These are phyloP conservation scores for Pygmarrhopalites habei DNA, from an alignment of 1,140 invertebrate species.

Conservation along the genomic window DNA sequence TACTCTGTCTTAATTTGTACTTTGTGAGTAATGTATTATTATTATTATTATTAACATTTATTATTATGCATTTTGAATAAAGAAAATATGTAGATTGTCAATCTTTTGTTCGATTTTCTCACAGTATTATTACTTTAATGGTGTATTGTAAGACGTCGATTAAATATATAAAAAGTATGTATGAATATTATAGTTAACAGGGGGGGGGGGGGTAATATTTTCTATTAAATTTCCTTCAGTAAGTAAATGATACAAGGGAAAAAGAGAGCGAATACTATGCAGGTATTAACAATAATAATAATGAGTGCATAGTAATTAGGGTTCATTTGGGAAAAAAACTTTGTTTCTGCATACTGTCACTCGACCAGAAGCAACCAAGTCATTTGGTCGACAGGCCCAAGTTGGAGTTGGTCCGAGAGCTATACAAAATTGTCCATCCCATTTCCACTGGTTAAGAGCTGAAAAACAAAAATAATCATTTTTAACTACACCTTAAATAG, in stretches of 20 bases:
- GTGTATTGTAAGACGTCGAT: too few species aligned
- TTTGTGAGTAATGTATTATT: neutral
- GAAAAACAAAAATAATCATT: constrained; percentile 23
- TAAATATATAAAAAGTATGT: too few species aligned
- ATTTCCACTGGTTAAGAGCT: constrained; percentile 30
- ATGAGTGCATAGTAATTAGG: neutral
- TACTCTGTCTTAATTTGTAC: neutral
- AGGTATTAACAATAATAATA: too few species aligned
- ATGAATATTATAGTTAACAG: too few species aligned
- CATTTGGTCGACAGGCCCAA: constrained; percentile 33
- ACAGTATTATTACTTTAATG: too few species aligned
- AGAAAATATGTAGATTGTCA: too few species aligned
- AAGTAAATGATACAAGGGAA: too few species aligned
- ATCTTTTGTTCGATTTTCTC: too few species aligned
- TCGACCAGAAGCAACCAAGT: constrained; percentile 27
- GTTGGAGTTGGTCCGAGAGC: constrained; percentile 29
- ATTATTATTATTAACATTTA: neutral
- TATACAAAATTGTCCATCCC: constrained; percentile 30
- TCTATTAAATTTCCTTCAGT: too few species aligned
- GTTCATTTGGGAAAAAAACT: constrained; percentile 17
- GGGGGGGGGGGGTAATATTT: too few species aligned
- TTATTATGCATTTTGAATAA: neutral
- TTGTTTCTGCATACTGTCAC: constrained; percentile 34
- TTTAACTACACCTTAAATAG: neutral
- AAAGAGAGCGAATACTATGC: too few species aligned